These are phyloP conservation scores for Anorthoa munda DNA, from an alignment of 2,888 invertebrate species.

Conservation along the genomic window DNA sequence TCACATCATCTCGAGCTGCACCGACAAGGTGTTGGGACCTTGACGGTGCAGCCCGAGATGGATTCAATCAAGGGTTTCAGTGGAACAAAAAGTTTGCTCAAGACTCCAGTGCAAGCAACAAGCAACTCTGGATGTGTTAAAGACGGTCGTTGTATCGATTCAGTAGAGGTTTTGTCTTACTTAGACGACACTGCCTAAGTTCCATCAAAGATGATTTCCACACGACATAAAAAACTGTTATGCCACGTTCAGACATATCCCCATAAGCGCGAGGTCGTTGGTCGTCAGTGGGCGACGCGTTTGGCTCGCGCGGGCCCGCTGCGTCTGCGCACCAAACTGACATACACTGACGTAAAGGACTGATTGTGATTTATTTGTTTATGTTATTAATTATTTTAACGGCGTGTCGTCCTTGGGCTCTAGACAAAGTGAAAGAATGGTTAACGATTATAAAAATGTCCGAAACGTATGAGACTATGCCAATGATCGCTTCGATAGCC, in stretches of 20 bases:
- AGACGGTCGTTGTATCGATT: no score
- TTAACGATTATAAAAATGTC: background rate
- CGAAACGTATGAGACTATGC: background rate
- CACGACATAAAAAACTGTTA: constrained; percentile 2
- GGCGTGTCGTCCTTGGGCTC: background rate
- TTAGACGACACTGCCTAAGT: no score
- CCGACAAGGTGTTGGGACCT: background rate
- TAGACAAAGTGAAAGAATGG: background rate
- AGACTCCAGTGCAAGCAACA: background rate
- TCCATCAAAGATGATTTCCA: background rate
- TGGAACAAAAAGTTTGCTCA: no score
- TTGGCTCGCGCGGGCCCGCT: constrained; percentile 59
- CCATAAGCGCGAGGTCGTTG: constrained; percentile 62
- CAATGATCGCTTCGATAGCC: background rate
- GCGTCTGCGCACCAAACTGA: constrained; percentile 51
- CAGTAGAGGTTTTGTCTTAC: background rate
- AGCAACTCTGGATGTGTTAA: background rate
- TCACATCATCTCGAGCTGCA: background rate
- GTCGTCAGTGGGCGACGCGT: constrained; percentile 59
- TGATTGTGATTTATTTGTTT: constrained; percentile 47
- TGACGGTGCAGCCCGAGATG: no score
- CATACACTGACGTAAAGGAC: constrained; percentile 21
- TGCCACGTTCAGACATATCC: constrained; percentile 52
- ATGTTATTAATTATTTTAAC: constrained; percentile 24
- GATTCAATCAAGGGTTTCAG: no score